Base-by-base conservation (phyloP, 2,888 invertebrate species). In the Stenodera caucasica region DNA sequence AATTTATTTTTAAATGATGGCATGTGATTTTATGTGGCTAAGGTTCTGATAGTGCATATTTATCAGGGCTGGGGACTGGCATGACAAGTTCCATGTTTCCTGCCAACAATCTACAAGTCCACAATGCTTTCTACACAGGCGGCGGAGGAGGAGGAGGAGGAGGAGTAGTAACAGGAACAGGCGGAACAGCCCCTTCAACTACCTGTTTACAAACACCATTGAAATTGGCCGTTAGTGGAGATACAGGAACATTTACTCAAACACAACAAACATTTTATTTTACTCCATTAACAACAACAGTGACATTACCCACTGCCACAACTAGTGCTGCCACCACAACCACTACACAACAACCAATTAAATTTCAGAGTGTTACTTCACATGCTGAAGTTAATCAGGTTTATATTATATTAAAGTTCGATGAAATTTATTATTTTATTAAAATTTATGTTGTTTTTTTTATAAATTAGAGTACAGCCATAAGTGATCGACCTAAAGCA, bases 401-500 rank as follows among this genome's bases (percentile, higher is more conserved):
- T 70, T 65, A 66, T 35, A 3, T 26, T n/a, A n/a, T n/a, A n/a
- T n/a, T n/a, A n/a, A n/a, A n/a, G n/a, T n/a, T n/a, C n/a, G n/a
- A n/a, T n/a, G n/a, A n/a, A n/a, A n/a, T n/a, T n/a, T n/a, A n/a
- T 15, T 60, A 55, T 23, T 29, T 18, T 35, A 35, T 18, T 23
- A 30, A 26, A 7, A 26, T 26, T 26, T 26, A 32, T 58, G 30
- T 58, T 56, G 49, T 54, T 12, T 29, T 26, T 55, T 6, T 30
- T 52, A 32, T 57, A 60, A 60, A 67, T 53, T 81, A 89, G 82
- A 88, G 86, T 75, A 90, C 90, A 61, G 89, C 91, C 66, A 90
- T 92, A 72, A 90, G 90, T 81, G 92, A 93, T 81, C 86, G 92
- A 72, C 91, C 91, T 61, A 92, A 91, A 80, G 91, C 89, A 49